These are phyloP conservation scores for Proterorhinus semilunaris DNA, from an alignment of 2,113 vertebrate genomes.

Conservation along the genomic window DNA sequence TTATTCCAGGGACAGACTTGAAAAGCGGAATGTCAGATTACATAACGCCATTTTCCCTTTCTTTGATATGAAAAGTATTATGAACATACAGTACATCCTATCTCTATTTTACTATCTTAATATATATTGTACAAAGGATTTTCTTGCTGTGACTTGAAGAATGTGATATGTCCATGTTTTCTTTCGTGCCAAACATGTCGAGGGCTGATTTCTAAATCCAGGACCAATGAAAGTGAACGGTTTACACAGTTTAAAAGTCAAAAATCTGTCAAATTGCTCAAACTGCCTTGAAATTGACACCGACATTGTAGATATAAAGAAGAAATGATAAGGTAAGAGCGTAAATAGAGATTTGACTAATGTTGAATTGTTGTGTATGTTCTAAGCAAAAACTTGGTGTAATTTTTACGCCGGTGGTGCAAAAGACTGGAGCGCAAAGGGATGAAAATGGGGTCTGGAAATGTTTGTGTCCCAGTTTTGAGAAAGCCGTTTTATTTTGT, in stretches of 20 bases:
- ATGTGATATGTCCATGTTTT: constrained; percentile 39
- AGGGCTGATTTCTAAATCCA: constrained; percentile 36
- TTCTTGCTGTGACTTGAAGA: constrained; percentile 36
- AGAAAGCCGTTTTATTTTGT: not conserved
- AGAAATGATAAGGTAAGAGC: not conserved
- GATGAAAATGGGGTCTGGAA: not conserved
- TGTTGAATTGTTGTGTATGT: not conserved
- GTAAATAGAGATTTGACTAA: not conserved
- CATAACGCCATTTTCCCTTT: not conserved
- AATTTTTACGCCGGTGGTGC: constrained; percentile 5
- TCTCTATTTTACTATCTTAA: constrained; percentile 11
- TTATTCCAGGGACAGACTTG: constrained; percentile 7
- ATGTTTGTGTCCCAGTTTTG: not conserved
- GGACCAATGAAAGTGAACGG: constrained; percentile 28
- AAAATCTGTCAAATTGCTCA: not conserved
- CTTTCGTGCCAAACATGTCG: constrained; percentile 58
- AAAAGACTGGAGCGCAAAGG: not conserved
- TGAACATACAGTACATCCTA: constrained; percentile 1
- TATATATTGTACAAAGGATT: constrained; percentile 8
- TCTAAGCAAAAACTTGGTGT: constrained; percentile 6
- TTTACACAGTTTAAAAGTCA: constrained; percentile 21
- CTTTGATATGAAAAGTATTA: not conserved
- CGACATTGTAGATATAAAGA: too few species aligned
- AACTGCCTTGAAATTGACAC: not conserved
- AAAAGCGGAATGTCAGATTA: not conserved